Base-by-base conservation (phyloP, 2,113 vertebrate species). In the Poeciliopsis prolifica region DNA sequence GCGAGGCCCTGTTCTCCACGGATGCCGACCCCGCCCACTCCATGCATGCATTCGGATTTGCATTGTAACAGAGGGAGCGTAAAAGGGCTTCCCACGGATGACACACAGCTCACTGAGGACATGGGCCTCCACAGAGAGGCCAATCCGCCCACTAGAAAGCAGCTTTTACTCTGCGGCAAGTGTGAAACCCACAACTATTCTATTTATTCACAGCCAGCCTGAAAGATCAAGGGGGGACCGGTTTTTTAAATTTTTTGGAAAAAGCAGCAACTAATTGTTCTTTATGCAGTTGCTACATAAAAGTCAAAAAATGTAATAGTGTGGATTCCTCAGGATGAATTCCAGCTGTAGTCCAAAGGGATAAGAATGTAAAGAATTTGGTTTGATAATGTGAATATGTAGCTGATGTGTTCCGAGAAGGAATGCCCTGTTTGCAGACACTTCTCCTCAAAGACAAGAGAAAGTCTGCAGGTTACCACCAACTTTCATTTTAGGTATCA, bases 1-100 rank as follows among this genome's bases (percentile, higher is more conserved):
- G 79, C 82, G 69, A 77, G 74, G 84, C 81, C 89, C 92, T 91
- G 89, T 91, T 93, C 87, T 86, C 77, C 70, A 60, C 44, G 86
- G 88, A 91, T 93, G 88, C 91, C 89, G 77, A 84, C 82, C 75
- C 87, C 75, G 79, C 93, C 92, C 88, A 93, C 91, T 84, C 77
- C 77, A 81, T 80, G 79, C 76, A 86, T 35, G 79, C 76, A 86
- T 35, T 85, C 76, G 87, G 86, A 82, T 76, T 76, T 86, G 83
- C 84, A 84, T 77, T 8, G 81, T 61, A 69, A 74, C 86, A 84
- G 73, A 87, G 82, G 70, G 6, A 87, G 86, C 30, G 76, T 84
- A 78, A 79, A 54, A 76, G 73, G 61, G 78, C 89, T 87, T 91
- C 92, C 90, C 88, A 93, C 90, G 62, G 82, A 65, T 9, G 64